phyloP scores from a whole-genome alignment of 1,140 invertebrate species.

The Diprion similis region DNA sequence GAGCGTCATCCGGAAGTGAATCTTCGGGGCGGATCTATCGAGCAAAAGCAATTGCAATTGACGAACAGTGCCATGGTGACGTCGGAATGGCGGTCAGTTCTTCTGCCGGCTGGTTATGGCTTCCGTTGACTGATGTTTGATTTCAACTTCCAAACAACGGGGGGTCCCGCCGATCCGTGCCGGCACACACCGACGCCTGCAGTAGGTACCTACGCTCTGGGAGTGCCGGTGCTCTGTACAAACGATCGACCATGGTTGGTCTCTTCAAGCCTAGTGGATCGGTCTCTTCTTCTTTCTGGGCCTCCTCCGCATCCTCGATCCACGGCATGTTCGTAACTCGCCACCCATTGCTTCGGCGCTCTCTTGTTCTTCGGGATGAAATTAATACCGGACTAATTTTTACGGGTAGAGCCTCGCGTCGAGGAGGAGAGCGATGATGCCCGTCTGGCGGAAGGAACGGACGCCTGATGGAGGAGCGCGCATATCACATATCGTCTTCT shows the following conservation, averaged over 20 bases:
- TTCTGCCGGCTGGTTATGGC: not conserved
- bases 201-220: not conserved
- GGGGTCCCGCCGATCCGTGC: not conserved
- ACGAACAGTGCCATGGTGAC: not conserved
- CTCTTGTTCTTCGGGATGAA: not conserved
- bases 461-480: not conserved
- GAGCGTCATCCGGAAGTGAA: not conserved
- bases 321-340: not conserved
- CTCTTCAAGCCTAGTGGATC: too few species aligned
- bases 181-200: not conserved
- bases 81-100: not conserved
- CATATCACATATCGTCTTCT: not conserved
- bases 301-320: not conserved
- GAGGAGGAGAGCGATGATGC: not conserved
- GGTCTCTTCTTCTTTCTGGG: not conserved
- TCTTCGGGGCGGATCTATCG: not conserved
- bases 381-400: constrained; percentile 6
- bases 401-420: not conserved
- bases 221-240: not conserved
- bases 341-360: not conserved
- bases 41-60: not conserved
- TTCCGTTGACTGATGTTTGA: constrained; percentile 7
- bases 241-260: too few species aligned
- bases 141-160: not conserved
- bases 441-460: not conserved